A percentile compares a stretch with the other conserved stretches of the same genome.
These are phyloP conservation scores for Peromyscus californicus DNA, from an alignment of 2,113 vertebrate genomes.

Conservation along the genomic window DNA sequence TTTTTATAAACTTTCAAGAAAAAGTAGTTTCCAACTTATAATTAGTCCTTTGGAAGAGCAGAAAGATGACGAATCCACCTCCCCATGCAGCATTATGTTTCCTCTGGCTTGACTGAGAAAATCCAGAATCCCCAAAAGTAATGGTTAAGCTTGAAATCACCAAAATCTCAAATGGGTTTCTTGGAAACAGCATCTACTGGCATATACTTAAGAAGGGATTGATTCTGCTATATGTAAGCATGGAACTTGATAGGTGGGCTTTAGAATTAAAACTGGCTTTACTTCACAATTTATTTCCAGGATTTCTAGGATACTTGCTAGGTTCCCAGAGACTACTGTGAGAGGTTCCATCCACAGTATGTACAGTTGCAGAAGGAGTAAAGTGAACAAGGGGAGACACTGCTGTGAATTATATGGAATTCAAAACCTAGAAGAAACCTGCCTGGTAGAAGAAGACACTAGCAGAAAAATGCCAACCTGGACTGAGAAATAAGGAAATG, in stretches of 20 bases:
- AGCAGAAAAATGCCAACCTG: background rate
- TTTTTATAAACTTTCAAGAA: background rate
- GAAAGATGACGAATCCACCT: background rate
- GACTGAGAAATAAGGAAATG: background rate
- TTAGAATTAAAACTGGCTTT: background rate
- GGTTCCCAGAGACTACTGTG: background rate
- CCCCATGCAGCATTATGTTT: background rate
- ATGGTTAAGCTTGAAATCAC: background rate
- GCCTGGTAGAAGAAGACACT: background rate
- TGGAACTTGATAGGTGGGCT: background rate
- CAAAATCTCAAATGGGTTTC: background rate
- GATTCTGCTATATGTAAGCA: fast-evolving
- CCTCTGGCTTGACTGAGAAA: background rate
- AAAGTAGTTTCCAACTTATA: background rate
- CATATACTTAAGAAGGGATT: too few relatives aligned
- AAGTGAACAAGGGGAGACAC: background rate
- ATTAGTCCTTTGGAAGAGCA: background rate
- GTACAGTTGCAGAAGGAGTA: background rate
- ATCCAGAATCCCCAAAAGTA: background rate
- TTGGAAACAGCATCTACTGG: background rate
- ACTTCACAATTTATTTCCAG: background rate
- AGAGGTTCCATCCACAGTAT: background rate
- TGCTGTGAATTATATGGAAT: background rate
- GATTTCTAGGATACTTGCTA: background rate
- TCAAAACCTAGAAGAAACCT: background rate